Evolutionary conservation across 2,113 vertebrate genomes (phyloP).

Genomic region (Lates calcarifer): DNA sequence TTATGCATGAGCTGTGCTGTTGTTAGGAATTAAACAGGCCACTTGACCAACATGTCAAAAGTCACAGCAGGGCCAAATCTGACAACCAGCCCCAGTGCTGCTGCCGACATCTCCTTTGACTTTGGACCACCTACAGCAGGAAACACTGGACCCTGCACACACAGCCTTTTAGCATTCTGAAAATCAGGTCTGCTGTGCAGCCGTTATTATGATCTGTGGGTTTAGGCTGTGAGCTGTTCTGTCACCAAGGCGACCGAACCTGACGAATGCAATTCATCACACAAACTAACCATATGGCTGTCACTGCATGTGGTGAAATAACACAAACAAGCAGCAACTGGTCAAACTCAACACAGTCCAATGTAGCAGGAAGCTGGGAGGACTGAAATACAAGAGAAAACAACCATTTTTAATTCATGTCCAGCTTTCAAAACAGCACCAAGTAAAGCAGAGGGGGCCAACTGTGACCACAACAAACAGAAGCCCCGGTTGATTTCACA

Average conservation of each 20-base stretch:
- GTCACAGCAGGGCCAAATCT: slow-evolving; percentile 11
- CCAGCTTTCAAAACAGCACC: not conserved
- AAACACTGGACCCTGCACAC: slow-evolving; percentile 14
- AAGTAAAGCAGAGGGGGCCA: not conserved
- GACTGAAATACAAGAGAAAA: slow-evolving; percentile 1
- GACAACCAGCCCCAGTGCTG: slow-evolving; percentile 29
- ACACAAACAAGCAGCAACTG: slow-evolving; percentile 57
- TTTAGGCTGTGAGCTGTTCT: slow-evolving; percentile 42
- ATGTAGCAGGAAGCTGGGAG: slow-evolving; percentile 20
- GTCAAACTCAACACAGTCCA: slow-evolving; percentile 34
- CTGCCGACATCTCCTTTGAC: slow-evolving; percentile 19
- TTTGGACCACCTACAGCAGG: slow-evolving; percentile 17
- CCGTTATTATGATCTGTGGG: slow-evolving; percentile 25
- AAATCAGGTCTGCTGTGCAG: slow-evolving; percentile 11
- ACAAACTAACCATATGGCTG: slow-evolving; percentile 52
- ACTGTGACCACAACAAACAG: not conserved
- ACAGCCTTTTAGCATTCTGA: slow-evolving; percentile 25
- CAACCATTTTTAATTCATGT: not conserved
- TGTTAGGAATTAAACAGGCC: slow-evolving; percentile 10
- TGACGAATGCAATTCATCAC: slow-evolving; percentile 35
- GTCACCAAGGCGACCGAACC: slow-evolving; percentile 21
- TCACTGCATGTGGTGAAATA: slow-evolving; percentile 40
- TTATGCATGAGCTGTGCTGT: slow-evolving; percentile 17
- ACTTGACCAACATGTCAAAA: slow-evolving; percentile 48
- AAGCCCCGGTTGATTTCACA: not conserved